phyloP scores from a whole-genome alignment of 2,888 invertebrate genomes.

The Heliothis peltigera region DNA sequence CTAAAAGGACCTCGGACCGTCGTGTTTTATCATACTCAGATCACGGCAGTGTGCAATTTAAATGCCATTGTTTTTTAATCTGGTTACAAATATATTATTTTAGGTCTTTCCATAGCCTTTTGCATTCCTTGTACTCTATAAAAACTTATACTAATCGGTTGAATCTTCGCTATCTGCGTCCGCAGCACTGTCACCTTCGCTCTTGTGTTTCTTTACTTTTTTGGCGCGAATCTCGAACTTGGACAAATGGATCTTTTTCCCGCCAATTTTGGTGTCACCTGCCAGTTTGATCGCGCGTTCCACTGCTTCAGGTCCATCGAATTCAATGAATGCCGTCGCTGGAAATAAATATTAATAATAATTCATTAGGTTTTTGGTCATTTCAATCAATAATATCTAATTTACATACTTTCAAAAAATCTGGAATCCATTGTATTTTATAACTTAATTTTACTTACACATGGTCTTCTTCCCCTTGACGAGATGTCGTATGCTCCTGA shows the following conservation, averaged over 20 bases:
- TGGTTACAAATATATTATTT: conserved; percentile 5
- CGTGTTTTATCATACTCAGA: conserved; percentile 7
- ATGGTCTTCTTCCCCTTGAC: conserved; percentile 79
- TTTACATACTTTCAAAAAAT: no score
- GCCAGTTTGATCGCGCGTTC: conserved; percentile 72
- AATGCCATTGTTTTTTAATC: conserved; percentile 18
- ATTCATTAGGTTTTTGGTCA: not conserved
- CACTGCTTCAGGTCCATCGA: conserved; percentile 78
- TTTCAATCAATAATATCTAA: no score
- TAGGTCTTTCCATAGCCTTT: conserved; percentile 5
- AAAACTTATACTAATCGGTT: conserved; percentile 57
- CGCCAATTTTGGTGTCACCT: conserved; percentile 70
- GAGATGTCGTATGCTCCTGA: conserved; percentile 75
- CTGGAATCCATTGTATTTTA: no score
- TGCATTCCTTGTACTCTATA: conserved; percentile 9
- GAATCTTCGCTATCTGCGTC: conserved; percentile 70
- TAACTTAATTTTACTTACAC: conserved; percentile 63
- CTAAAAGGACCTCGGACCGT: not conserved
- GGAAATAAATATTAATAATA: conserved; percentile 45
- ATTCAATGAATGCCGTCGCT: conserved; percentile 82
- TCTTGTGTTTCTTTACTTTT: conserved; percentile 40
- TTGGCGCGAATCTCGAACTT: conserved; percentile 70
- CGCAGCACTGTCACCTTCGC: conserved; percentile 60
- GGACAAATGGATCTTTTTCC: conserved; percentile 75
- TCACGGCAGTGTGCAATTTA: conserved; percentile 28